Evolutionary conservation across 1,140 invertebrate species (phyloP).

Genomic region (Lordiphosa mommai): DNA sequence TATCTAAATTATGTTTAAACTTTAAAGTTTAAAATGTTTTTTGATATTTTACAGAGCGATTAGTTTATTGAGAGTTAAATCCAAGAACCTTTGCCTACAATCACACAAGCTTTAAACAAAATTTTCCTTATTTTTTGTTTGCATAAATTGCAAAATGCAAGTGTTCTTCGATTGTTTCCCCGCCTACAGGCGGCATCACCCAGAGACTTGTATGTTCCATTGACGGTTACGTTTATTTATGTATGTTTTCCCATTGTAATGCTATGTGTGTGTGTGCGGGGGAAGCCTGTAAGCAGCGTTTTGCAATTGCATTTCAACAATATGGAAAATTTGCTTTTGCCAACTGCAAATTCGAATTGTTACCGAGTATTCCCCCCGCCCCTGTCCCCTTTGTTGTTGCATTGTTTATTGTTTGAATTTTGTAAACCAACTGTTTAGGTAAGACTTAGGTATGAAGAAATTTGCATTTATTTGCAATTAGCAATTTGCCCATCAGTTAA

Average conservation of each 20-base stretch:
- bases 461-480: neutral
- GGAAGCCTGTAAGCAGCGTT: conserved; percentile 58
- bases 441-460: neutral
- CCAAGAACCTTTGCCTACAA: too few species aligned
- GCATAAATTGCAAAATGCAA: conserved; percentile 51
- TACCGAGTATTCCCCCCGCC: conserved; percentile 26
- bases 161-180: conserved; percentile 23
- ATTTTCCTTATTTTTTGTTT: conserved; percentile 23
- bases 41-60: too few species aligned
- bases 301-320: conserved; percentile 57
- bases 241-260: conserved; percentile 18
- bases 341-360: conserved; percentile 48
- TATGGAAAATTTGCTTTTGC: conserved; percentile 47
- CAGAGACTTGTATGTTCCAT: conserved; percentile 62
- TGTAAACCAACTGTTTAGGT: conserved; percentile 31
- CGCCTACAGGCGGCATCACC: neutral
- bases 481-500: too few species aligned
- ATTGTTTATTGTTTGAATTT: conserved; percentile 66
- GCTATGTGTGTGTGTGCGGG: conserved; percentile 20
- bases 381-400: conserved; percentile 40
- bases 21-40: too few species aligned
- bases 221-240: conserved; percentile 61
- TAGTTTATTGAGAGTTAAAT: too few species aligned
- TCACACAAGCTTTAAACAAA: conserved; percentile 8
- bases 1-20: too few species aligned